Base-by-base conservation (phyloP, 2,113 vertebrate species). In the Barbus barbus region DNA sequence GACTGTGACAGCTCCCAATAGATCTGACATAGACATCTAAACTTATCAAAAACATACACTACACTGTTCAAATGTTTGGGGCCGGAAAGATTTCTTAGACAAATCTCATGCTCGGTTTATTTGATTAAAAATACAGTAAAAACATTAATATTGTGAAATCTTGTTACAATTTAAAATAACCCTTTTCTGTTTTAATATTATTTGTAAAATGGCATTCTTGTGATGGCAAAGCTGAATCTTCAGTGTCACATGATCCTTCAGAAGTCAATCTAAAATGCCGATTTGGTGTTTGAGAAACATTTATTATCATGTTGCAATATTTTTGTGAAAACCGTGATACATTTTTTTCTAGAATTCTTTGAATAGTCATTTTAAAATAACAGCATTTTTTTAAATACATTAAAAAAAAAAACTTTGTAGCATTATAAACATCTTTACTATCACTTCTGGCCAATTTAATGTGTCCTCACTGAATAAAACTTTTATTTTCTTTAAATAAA, bases 41-140 rank as follows among this genome's bases (percentile, higher is more conserved):
- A 72, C 36, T 72, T 44, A 22, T 69, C 65, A 72, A 24, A 72
- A 72, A 38, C 67, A 38, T n/a, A n/a, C n/a, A n/a, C n/a, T n/a
- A n/a, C n/a, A n/a, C n/a, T n/a, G n/a, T n/a, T n/a, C n/a, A n/a
- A n/a, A n/a, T n/a, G 22, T 44, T 44, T n/a, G 2, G 5, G 12
- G 36, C 11, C 3, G 4, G 38, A 24, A 38, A 69, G 33, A 41
- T 13, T 72, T n/a, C 20, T 41, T 2, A 4, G 16, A 31, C 3
- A 22, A n/a, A 20, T 71, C 36, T 72, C 31, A 20, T 11, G 63
- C 16, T 65, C 61, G 18, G 4, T 20, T 33, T 20, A 33, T 20
- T 22, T 20, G 28, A 36, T 67, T 18, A 67, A 67, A 67, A 36
- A 33, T 33, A 20, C 18, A 53, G 48, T 20, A 22, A 53, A 53